phyloP scores from a whole-genome alignment of 2,888 invertebrate genomes.

The Heliconius hortense region DNA sequence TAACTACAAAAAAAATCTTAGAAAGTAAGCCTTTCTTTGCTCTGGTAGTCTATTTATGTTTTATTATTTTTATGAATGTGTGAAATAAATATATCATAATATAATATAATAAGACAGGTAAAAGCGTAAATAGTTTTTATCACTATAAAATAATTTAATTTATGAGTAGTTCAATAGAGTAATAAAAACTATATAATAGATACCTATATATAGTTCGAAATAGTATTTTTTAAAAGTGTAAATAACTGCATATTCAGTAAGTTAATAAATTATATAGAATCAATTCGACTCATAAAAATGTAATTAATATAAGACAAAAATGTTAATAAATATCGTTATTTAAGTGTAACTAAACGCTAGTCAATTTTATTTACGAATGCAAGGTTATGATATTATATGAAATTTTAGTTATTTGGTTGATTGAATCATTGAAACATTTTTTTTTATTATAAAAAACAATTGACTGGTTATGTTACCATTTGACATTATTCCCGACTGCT shows the following conservation, averaged over 20 bases:
- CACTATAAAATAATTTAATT: no score
- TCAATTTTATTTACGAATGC: conserved; percentile 22
- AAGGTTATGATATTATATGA: conserved; percentile 3
- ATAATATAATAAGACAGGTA: no score
- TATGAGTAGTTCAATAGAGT: no score
- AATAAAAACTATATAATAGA: no score
- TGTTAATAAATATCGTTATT: conserved; percentile 4
- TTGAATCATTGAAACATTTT: neutral
- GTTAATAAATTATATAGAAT: neutral
- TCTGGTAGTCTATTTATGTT: neutral
- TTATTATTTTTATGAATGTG: neutral
- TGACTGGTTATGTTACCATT: neutral
- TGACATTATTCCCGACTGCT: no score
- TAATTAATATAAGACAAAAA: neutral
- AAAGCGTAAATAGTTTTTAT: no score
- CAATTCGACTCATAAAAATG: neutral
- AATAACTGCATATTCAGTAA: neutral
- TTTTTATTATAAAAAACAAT: neutral
- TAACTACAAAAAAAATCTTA: neutral
- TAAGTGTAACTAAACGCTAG: neutral
- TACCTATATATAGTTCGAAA: neutral
- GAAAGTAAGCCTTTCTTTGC: conserved; percentile 14
- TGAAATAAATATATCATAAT: no score
- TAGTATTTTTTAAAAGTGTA: neutral
- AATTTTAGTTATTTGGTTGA: neutral